phyloP scores from a whole-genome alignment of 1,140 invertebrate species.

The Neodiprion virginianus region DNA sequence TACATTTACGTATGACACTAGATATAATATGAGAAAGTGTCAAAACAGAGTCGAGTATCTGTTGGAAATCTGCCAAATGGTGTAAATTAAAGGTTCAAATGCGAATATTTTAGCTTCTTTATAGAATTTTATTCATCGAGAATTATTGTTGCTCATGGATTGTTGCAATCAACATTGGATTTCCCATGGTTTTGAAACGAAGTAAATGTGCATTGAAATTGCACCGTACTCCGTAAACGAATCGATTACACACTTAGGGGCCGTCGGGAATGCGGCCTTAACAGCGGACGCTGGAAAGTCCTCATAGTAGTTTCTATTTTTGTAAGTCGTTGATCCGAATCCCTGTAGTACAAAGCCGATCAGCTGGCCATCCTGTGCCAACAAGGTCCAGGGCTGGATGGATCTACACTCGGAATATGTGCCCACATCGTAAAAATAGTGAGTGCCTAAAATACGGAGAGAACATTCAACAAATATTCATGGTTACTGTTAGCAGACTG shows the following conservation, averaged over 20 bases:
- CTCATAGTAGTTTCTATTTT: not conserved
- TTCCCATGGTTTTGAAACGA: constrained; percentile 57
- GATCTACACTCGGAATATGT: constrained; percentile 50
- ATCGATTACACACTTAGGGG: constrained; percentile 52
- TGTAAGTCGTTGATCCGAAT: not conserved
- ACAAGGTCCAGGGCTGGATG: constrained; percentile 52
- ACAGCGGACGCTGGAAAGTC: constrained; percentile 30
- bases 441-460: constrained; percentile 45
- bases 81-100: not conserved
- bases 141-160: not conserved
- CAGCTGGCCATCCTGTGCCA: constrained; percentile 43
- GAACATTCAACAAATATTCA: not conserved
- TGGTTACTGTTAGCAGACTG: too few relatives aligned
- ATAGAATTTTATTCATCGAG: not conserved
- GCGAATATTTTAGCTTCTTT: not conserved
- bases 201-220: constrained; percentile 58
- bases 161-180: constrained; percentile 41
- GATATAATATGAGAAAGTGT: too few relatives aligned
- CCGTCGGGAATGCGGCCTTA: constrained; percentile 51
- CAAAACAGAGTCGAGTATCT: too few relatives aligned
- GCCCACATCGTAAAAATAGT: constrained; percentile 59
- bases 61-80: too few relatives aligned
- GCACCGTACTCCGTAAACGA: constrained; percentile 46
- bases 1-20: too few relatives aligned
- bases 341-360: not conserved